Base-by-base conservation (phyloP, 2,888 invertebrate species). In the Chromoteleia sp. region DNA sequence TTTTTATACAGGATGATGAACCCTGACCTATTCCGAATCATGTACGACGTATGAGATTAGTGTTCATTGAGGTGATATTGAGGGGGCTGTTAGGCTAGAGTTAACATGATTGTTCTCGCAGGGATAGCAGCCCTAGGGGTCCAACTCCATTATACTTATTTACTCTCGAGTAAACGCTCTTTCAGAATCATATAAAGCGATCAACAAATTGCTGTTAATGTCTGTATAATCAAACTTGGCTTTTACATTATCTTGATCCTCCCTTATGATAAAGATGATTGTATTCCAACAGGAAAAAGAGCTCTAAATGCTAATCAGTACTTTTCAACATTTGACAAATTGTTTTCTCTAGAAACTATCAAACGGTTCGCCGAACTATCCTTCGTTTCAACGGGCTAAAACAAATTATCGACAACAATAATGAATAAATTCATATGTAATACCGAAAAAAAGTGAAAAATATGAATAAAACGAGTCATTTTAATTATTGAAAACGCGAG, bases 11-110 rank as follows among this genome's bases (percentile, higher is more conserved):
- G 58, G 36, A 70, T 74, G 73, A 73, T 58, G 74, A 77, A 79
- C 75, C 73, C 83, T 84, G 81, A 76, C 77, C 54, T 70, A 83
- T 83, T 79, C 71, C 30, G 79, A 85, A 85, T 84, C 86, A 85
- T 86, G 84, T 84, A 84, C 82, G 63, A 77, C 25, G 76, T 87
- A 87, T 85, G 86, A 87, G 89, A 89, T 89, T 89, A 89, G 86
- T 88, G 88, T 89, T 89, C 87, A 88, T 87, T 87, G 84, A 87
- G 84, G 82, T 86, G 87, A 87, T 85, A 87, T 85, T 82, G 83
- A 85, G 85, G 85, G 84, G 85, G 81, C 79, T 84, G 83, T 81
- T 80, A 54, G 52, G 58, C 73, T 80, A 75, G 79, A 83, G 81
- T 80, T 83, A 77, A 82, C 83, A 83, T 83, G 85, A 89, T 88